Percentiles rank a stretch among this genome's conserved stretches.
phyloP scores from a whole-genome alignment of 2,888 invertebrate species.

The Anorthoa munda region DNA sequence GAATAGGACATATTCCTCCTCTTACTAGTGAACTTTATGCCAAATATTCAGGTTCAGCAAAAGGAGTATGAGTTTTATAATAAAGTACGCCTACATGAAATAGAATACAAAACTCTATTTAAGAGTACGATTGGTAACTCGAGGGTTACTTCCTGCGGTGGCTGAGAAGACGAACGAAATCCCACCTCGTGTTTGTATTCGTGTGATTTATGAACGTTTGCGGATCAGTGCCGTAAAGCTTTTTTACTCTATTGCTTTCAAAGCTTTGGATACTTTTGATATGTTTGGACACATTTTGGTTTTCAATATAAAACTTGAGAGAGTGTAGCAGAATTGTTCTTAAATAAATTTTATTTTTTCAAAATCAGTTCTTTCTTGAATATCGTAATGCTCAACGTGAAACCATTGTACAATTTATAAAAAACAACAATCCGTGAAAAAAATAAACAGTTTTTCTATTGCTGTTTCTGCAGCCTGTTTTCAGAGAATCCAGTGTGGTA shows the following conservation, averaged over 20 bases:
- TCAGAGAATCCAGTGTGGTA: background rate
- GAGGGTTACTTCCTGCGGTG: conserved; percentile 54
- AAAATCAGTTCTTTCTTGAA: background rate
- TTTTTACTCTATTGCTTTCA: conserved; percentile 67
- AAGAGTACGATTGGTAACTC: too few relatives aligned
- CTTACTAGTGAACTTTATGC: too few relatives aligned
- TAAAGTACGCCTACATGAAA: too few relatives aligned
- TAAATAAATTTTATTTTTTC: background rate
- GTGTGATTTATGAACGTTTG: conserved; percentile 85
- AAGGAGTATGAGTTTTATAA: too few relatives aligned
- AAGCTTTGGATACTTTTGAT: conserved; percentile 37
- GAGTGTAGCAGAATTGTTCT: background rate
- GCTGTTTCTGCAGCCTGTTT: background rate
- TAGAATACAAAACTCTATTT: too few relatives aligned
- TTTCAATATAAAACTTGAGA: background rate
- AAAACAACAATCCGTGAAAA: background rate
- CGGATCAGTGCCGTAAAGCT: conserved; percentile 81
- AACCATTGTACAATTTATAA: background rate
- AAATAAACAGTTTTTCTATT: background rate
- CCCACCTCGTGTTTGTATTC: conserved; percentile 82
- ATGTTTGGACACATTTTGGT: conserved; percentile 30
- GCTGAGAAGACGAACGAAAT: conserved; percentile 60
- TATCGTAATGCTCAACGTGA: background rate
- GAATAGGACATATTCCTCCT: too few relatives aligned
- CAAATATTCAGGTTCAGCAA: too few relatives aligned